These are phyloP conservation scores for Phymanthus crucifer DNA, from an alignment of 92 coral and sea anemone species.

Conservation along the genomic window DNA sequence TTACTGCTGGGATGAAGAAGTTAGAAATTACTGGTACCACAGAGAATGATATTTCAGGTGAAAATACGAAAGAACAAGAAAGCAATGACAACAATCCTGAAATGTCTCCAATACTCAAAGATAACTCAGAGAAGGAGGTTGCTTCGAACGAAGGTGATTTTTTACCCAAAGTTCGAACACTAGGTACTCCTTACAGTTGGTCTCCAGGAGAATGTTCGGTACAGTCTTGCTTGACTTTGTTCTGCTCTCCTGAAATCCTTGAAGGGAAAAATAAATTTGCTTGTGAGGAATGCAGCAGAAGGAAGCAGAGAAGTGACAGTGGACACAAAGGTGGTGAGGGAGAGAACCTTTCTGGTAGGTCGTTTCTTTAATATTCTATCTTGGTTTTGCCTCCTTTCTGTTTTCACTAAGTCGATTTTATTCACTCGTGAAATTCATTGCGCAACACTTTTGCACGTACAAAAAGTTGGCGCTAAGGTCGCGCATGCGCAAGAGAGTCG, in stretches of 20 bases:
- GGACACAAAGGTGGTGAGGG: conserved; percentile 25
- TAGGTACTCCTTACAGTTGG: conserved; percentile 55
- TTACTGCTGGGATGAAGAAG: background rate
- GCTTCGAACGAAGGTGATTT: background rate
- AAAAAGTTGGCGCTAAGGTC: no score
- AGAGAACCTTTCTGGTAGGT: conserved; percentile 25
- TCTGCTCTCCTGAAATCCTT: conserved; percentile 83
- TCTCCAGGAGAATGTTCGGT: conserved; percentile 77
- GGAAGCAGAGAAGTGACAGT: conserved; percentile 1
- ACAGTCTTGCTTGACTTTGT: conserved; percentile 76
- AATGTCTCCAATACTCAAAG: conserved; percentile 17
- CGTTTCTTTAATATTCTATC: background rate
- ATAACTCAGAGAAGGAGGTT: conserved; percentile 1
- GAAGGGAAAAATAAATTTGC: conserved; percentile 88
- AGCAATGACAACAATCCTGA: conserved; percentile 5
- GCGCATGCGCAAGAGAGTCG: no score
- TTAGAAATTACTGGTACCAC: background rate
- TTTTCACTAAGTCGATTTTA: background rate
- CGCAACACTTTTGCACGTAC: no score
- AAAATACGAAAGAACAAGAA: conserved; percentile 17
- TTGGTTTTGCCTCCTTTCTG: background rate
- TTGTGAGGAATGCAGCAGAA: conserved; percentile 76
- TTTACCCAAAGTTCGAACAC: conserved; percentile 31
- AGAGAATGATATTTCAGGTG: conserved; percentile 4
- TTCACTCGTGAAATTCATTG: no score